A percentile compares a stretch with the other conserved stretches of the same genome.
Evolutionary conservation across 2,113 vertebrate species (phyloP).

Genomic region (Antigone vipio): DNA sequence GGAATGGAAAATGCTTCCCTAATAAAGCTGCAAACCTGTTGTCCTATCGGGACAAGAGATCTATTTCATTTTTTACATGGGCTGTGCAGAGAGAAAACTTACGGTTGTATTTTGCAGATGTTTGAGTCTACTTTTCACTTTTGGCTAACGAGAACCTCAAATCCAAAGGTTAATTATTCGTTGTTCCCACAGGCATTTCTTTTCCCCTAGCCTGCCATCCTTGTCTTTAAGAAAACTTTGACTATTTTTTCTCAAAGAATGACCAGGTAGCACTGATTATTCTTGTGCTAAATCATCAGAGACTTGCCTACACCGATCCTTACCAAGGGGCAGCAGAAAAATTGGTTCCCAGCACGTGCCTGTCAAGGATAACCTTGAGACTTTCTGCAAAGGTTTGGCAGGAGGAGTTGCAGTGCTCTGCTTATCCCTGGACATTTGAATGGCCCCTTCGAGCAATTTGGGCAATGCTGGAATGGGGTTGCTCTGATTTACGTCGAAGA

Average conservation of each 20-base stretch:
- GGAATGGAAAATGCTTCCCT: not conserved
- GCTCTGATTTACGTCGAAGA: not conserved
- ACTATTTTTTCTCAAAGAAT: not conserved
- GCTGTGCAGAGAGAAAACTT: not conserved
- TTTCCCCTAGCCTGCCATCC: not conserved
- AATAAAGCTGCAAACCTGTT: not conserved
- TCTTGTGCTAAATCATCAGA: not conserved
- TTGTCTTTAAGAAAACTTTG: not conserved
- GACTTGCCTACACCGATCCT: not conserved
- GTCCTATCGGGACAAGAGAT: not conserved
- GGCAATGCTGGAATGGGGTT: not conserved
- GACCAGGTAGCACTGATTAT: not conserved
- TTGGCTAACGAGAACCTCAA: not conserved
- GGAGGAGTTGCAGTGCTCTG: not conserved
- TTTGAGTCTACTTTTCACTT: not conserved
- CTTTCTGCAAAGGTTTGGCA: not conserved
- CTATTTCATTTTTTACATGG: not conserved
- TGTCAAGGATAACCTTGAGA: not conserved
- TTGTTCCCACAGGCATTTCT: not conserved
- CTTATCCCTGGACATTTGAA: not conserved
- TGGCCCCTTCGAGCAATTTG: not conserved
- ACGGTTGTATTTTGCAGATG: not conserved
- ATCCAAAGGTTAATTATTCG: not conserved
- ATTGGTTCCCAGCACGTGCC: rapidly evolving
- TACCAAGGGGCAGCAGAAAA: not conserved